Conservation (phyloP, 2,113 vertebrate species). For the Phasianus colchicus region DNA sequence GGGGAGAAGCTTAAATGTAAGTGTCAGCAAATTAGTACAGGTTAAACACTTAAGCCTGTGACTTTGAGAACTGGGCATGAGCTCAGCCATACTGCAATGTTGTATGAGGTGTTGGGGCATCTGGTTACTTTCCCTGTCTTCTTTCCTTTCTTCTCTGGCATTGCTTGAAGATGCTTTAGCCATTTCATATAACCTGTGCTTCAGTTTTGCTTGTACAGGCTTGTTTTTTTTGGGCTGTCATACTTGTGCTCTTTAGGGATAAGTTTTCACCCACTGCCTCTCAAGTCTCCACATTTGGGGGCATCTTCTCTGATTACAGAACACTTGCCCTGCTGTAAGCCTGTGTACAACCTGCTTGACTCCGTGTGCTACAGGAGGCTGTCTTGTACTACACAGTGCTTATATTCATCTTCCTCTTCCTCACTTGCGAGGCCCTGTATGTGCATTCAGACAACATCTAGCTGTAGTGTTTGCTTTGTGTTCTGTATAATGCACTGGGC, state of each 20-base stretch:
- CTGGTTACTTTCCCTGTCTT: not conserved
- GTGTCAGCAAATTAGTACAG: not conserved
- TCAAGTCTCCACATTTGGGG: not conserved
- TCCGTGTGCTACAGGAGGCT: not conserved
- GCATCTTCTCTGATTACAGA: not conserved
- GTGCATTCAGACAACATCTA: not conserved
- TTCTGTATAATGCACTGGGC: no score
- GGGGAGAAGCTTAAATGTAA: not conserved
- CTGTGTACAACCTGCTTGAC: not conserved
- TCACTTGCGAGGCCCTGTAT: not conserved
- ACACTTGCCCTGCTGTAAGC: no score
- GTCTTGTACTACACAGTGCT: not conserved
- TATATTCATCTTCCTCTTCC: not conserved
- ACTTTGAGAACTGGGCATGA: not conserved
- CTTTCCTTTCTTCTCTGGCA: no score
- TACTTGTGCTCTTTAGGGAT: not conserved
- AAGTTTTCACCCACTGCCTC: not conserved
- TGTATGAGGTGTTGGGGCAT: not conserved
- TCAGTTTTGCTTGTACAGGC: not conserved
- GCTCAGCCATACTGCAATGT: not conserved
- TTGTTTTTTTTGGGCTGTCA: no score
- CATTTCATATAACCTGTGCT: not conserved
- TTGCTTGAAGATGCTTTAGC: not conserved
- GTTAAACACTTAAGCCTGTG: not conserved
- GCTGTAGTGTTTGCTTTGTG: not conserved